Evolutionary conservation across 2,888 invertebrate species (phyloP), one percentile per base, ranked within the genome.

Genomic region (Osmoderma eremita): DNA sequence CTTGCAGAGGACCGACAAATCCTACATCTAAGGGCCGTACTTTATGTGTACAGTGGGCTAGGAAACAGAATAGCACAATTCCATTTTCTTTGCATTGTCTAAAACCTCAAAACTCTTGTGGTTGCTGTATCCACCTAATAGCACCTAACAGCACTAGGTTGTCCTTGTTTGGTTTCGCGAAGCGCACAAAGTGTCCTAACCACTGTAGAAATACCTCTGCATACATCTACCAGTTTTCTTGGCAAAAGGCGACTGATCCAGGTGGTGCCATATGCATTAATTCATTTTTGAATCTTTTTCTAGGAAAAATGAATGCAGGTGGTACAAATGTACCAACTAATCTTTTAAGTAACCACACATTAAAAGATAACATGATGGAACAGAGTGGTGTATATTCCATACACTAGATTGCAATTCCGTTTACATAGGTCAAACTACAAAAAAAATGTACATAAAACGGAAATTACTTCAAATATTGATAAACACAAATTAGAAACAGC

Each of bases 231-330:
- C 5, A 3, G 24, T 24, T 61, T 20, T 17, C 15, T 49, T 38
- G 15, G 12, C 67, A 58, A 20, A 68, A 56, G 41, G 41, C 71
- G 22, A 70, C 12, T 49, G 67, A 72, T 65, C 69, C 71, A n/a
- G 39, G 6, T 18, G 74, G 72, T 42, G 73, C 72, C 12, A 24
- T 24, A 2, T 74, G 6, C 70, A 56, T 6, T 45, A 64, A 67
- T 72, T 70, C 66, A 70, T 69, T 58, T 51, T 67, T 58, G 67
- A 22, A 18, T 70, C 49, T 20, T 10, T 20, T 18, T 49, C 24
- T 12, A 12, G 20, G 17, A n/a, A 5, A 71, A 70, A 50, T 73
- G 73, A 24, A 75, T 63, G 72, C 39, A 10, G 20, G 49, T 45
- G 49, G 49, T 12, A 54, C 18, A 54, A 54, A 54, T 4, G 8